Evolutionary conservation across 2,888 invertebrate species (phyloP), one percentile per base, ranked within the genome.

Genomic region (Cosmorhoe ocellata): DNA sequence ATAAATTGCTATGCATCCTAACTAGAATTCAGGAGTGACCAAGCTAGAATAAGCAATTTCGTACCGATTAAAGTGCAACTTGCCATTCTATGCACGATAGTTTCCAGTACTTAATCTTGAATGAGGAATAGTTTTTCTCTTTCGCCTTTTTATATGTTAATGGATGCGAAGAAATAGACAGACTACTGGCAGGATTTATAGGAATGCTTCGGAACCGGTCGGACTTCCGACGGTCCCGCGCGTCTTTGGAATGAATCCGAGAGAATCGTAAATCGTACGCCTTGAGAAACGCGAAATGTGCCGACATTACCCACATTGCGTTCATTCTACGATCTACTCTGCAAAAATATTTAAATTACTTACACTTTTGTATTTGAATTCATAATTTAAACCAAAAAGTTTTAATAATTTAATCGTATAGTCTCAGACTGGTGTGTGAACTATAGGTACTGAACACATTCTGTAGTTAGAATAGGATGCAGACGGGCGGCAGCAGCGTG

Each of bases 141-240:
- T 59, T 55, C 54, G 61, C 36, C 34, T 42, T 44, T 48, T 52
- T 64, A 63, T 51, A 69, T 61, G 63, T 66, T 54, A 59, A 66
- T 63, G 56, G 63, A 65, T 62, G 62, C 63, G 52, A 51, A 64
- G 66, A 62, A 65, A 61, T 59, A 64, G 63, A 58, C 49, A 51
- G 48, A 67, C 68, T 66, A 63, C 70, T 64, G 61, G 61, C 67
- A 70, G 70, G 75, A 76, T 75, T 79, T 75, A 79, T 73, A 81
- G 79, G 82, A 85, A 86, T 84, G 81, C 18, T 67, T 68, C 56
- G 62, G 67, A 80, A 80, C 82, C 83, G 79, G 78, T 79, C 71
- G 62, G 56, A 76, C 76, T 84, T 87, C 86, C 85, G 85, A 78
- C 53, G 47, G 2, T 27, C 34, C 45, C 38, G 51, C 47, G 50